Evolutionary conservation across 2,888 invertebrate genomes (phyloP).

Genomic region (Tolmerus cingulatus): DNA sequence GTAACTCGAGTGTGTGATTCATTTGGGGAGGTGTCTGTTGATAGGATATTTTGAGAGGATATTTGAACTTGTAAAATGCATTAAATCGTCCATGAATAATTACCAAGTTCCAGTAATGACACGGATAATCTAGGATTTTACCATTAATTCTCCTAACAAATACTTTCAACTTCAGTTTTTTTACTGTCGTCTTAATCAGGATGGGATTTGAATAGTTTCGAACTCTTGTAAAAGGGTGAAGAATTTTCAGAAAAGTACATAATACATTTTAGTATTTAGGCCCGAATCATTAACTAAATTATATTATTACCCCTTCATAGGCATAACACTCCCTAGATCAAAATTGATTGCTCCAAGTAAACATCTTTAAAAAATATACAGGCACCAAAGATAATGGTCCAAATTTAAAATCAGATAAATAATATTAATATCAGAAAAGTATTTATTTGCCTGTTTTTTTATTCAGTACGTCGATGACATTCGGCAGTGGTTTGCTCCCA

Average conservation of each 20-base stretch:
- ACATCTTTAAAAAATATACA: too few species aligned
- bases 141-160: background rate
- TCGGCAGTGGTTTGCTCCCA: too few species aligned
- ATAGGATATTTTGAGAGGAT: conserved; percentile 42
- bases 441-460: too few species aligned
- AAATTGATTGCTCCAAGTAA: too few species aligned
- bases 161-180: background rate
- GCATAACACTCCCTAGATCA: too few species aligned
- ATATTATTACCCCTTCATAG: too few species aligned
- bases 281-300: too few species aligned
- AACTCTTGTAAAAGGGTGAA: background rate
- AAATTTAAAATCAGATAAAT: too few species aligned
- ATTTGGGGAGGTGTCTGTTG: conserved; percentile 45
- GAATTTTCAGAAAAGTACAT: background rate
- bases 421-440: too few species aligned
- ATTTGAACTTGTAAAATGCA: conserved; percentile 45
- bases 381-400: too few species aligned
- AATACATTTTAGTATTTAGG: background rate
- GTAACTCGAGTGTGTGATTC: conserved; percentile 48
- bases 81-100: conserved; percentile 46
- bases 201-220: background rate
- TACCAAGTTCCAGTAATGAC: conserved; percentile 15
- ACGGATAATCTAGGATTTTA: conserved; percentile 27
- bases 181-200: background rate
- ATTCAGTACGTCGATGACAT: too few species aligned